Evolutionary conservation across 2,888 invertebrate genomes (phyloP), one percentile per base, ranked within the genome.

Genomic region (Idaea biselata): DNA sequence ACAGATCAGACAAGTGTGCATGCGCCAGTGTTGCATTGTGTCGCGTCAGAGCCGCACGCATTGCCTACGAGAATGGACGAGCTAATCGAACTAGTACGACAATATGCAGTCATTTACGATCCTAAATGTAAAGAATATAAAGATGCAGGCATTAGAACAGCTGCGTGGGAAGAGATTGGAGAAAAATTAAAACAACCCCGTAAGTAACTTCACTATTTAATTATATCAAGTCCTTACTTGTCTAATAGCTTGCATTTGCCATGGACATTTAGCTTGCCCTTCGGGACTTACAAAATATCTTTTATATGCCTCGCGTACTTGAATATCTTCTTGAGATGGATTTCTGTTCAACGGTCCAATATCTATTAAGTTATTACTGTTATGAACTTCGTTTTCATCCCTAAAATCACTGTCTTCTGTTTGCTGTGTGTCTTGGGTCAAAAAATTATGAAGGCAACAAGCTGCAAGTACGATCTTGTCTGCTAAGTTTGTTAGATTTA

Each of bases 121-220:
- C 53, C 68, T 65, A 68, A 65, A 66, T 62, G 58, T 62, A 62
- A 62, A 54, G 58, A 66, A 57, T 68, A 68, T 64, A 68, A 68
- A 60, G 62, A 68, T 64, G 59, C 64, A 60, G 55, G 57, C 61
- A 62, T 65, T 31, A 66, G 68, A 58, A 33, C 63, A 63, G 62
- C 68, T 68, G 55, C 68, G 63, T 69, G 67, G 67, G 68, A 70
- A 55, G 58, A 57, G 32, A 70, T 70, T 55, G 69, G 59, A 68
- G 65, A 62, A 17, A 68, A 66, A 70, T 54, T 70, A 16, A 70
- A 70, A 65, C 65, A 70, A 69, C 69, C 69, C 31, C 60, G 67
- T 69, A 59, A 67, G 67, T 68, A 32, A 54, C 64, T 16, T 4
- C 58, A 66, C 63, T 67, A 62, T 69, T 66, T 67, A 65, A 65